Evolutionary conservation across 2,888 invertebrate genomes (phyloP), one percentile per base, ranked within the genome.

Genomic region (Dioctria rufipes): DNA sequence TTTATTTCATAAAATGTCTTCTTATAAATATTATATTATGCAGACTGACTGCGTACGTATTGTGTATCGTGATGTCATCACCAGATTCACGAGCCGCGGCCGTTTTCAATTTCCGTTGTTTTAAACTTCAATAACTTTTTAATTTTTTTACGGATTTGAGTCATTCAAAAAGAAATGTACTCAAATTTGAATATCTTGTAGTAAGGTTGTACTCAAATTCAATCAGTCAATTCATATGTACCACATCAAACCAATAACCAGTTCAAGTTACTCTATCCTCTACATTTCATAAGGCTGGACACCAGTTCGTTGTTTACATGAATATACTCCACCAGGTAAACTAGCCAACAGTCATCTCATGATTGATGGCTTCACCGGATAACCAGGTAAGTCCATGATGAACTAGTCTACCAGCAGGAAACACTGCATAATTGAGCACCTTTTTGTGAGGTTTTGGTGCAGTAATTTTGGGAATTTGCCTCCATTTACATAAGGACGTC

Each of bases 331-430:
- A 13, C 69, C 51, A 51, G 69, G 69, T 11, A 9, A 49, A 49
- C 42, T n/a, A 4, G 13, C 5, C 39, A 46, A 43, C 9, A 39
- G 69, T 69, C 69, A 13, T 37, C 49, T 69, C 69, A 69, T 69
- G 69, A 69, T 69, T 69, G 51, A 69, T 69, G 69, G 37, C 69
- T 39, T 51, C 69, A 51, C 69, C 69, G 51, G 69, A 69, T 69
- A 69, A 51, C 69, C 69, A 37, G 54, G 69, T 69, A 69, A 69
- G 51, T 11, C 69, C 69, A 69, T 69, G 69, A 69, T 69, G 69
- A 69, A 69, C 69, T 69, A 39, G 51, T 69, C 39, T 69, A 69
- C 49, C 51, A 39, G 39, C 49, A n/a, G 69, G 54, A 69, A 69
- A 51, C 37, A 37, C 69, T 69, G 39, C 69, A 69, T 69, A 69